These are phyloP conservation scores for Drosophila tsacasi DNA, from an alignment of 1,140 invertebrate species.

Conservation along the genomic window DNA sequence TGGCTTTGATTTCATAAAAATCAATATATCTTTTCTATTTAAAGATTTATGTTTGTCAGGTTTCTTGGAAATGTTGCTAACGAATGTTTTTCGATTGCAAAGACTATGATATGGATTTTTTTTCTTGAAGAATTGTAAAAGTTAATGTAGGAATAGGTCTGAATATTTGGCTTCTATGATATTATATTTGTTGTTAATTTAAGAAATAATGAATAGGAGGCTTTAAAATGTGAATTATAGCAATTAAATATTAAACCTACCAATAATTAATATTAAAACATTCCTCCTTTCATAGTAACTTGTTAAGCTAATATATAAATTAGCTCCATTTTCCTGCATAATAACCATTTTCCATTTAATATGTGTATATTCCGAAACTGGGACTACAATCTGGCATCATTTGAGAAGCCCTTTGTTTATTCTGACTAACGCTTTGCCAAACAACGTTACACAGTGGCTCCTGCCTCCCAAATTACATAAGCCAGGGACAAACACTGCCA, in stretches of 20 bases:
- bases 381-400: neutral
- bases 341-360: slow-evolving; percentile 15
- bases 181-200: no score
- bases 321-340: slow-evolving; percentile 4
- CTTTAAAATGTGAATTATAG: neutral
- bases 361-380: neutral
- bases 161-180: no score
- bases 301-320: neutral
- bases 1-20: neutral
- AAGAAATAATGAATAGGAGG: no score
- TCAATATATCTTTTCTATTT: neutral
- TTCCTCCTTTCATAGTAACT: neutral
- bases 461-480: slow-evolving; percentile 15
- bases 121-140: neutral
- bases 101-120: neutral
- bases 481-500: slow-evolving; percentile 6
- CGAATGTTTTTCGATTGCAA: neutral
- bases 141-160: neutral
- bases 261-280: neutral
- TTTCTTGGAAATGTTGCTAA: neutral
- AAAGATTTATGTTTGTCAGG: neutral
- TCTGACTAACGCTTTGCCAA: slow-evolving; percentile 11
- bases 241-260: neutral
- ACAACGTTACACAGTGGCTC: slow-evolving; percentile 14
- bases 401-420: slow-evolving; percentile 23